phyloP scores from a whole-genome alignment of 2,888 invertebrate genomes.

The Drosophila flavopinicola region DNA sequence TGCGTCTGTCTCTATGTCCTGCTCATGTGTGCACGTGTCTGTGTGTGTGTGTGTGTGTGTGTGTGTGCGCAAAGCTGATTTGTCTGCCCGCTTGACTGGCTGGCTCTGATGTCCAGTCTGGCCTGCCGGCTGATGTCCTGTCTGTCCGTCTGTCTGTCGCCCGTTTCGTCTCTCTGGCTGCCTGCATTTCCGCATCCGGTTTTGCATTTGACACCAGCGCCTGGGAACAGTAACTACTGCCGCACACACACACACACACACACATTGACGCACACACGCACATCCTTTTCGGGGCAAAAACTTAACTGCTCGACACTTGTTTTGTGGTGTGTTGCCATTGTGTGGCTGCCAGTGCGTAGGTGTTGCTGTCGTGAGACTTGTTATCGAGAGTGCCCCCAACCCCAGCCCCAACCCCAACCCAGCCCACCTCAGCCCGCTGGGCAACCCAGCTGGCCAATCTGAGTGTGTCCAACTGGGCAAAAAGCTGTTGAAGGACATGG shows the following conservation, averaged over 20 bases:
- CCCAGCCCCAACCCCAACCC: background rate
- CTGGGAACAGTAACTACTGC: slow-evolving; percentile 58
- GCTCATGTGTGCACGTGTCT: slow-evolving; percentile 2
- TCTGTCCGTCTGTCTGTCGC: slow-evolving; percentile 18
- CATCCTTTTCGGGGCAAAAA: slow-evolving; percentile 59
- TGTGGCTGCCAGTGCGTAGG: slow-evolving; percentile 45
- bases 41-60: slow-evolving; percentile 18
- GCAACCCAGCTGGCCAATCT: slow-evolving; percentile 17
- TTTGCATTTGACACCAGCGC: slow-evolving; percentile 75
- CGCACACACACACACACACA: slow-evolving; percentile 19
- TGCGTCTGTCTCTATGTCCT: slow-evolving; percentile 47
- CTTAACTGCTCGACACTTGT: slow-evolving; percentile 77
- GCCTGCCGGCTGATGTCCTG: slow-evolving; percentile 36
- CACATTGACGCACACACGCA: slow-evolving; percentile 13
- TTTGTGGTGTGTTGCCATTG: slow-evolving; percentile 76
- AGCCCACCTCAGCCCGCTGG: background rate
- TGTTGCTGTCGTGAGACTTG: slow-evolving; percentile 62
- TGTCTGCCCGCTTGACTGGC: slow-evolving; percentile 73
- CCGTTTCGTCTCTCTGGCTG: slow-evolving; percentile 43
- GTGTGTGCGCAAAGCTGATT: slow-evolving; percentile 68
- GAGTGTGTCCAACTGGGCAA: slow-evolving; percentile 42
- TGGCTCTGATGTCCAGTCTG: slow-evolving; percentile 55
- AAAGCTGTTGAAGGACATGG: slow-evolving; percentile 73
- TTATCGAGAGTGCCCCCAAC: slow-evolving; percentile 48
- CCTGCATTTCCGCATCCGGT: slow-evolving; percentile 80